These are phyloP conservation scores for Netelia fuscicornis DNA, from an alignment of 2,888 invertebrate species.

Conservation along the genomic window DNA sequence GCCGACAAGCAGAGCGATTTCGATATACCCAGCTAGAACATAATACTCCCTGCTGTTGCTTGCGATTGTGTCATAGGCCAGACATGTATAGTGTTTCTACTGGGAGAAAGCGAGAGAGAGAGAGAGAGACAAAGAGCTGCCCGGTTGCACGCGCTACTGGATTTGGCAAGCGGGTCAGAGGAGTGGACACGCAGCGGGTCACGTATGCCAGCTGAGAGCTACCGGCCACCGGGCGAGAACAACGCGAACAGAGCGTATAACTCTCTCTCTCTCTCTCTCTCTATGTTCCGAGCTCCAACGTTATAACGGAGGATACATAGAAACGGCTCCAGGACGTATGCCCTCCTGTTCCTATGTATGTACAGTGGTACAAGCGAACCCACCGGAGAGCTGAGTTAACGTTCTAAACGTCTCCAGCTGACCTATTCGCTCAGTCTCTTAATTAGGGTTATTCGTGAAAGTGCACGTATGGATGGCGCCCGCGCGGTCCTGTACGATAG, in stretches of 20 bases:
- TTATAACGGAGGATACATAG: slow-evolving; percentile 25
- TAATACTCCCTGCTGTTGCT: slow-evolving; percentile 19
- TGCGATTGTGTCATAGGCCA: slow-evolving; percentile 50
- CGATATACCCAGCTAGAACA: slow-evolving; percentile 6
- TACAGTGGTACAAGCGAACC: slow-evolving; percentile 38
- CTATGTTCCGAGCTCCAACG: slow-evolving; percentile 12
- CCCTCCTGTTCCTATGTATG: slow-evolving; percentile 6
- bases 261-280: slow-evolving; percentile 25
- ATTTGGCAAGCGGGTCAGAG: slow-evolving; percentile 64
- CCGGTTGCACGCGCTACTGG: slow-evolving; percentile 58
- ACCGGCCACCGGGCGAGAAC: slow-evolving; percentile 60
- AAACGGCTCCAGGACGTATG: slow-evolving; percentile 15
- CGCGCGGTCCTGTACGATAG: not conserved
- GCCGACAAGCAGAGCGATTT: slow-evolving; percentile 33
- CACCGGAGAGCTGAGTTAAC: slow-evolving; percentile 53
- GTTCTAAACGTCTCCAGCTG: slow-evolving; percentile 52
- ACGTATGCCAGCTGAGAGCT: slow-evolving; percentile 65
- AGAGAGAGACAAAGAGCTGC: not conserved
- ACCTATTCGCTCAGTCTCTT: slow-evolving; percentile 64
- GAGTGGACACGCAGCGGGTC: slow-evolving; percentile 42
- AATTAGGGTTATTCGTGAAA: slow-evolving; percentile 55
- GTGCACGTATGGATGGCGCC: not conserved
- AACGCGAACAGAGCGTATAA: slow-evolving; percentile 50
- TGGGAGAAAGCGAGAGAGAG: slow-evolving; percentile 8
- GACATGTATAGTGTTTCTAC: slow-evolving; percentile 39